Evolutionary conservation across 2,888 invertebrate species (phyloP).

Genomic region (Aethes cnicana): DNA sequence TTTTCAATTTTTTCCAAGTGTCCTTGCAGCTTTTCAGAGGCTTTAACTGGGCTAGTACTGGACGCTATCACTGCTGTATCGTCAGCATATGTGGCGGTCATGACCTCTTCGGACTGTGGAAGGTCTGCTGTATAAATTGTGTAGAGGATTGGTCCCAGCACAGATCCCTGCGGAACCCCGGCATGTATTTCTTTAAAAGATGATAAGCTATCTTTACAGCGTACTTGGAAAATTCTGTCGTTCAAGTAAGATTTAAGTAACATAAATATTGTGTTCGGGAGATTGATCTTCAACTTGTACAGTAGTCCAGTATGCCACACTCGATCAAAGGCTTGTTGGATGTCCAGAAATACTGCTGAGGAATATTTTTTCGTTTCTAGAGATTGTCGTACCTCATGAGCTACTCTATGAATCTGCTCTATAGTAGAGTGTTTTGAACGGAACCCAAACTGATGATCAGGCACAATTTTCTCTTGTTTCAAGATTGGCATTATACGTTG

Average conservation of each 20-base stretch:
- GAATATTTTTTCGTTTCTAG: slow-evolving; percentile 33
- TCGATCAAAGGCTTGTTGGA: no score
- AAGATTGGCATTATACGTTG: background rate
- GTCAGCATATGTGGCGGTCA: slow-evolving; percentile 32
- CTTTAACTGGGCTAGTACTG: slow-evolving; percentile 9
- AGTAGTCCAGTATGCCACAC: slow-evolving; percentile 14
- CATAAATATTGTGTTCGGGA: no score
- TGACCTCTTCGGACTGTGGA: background rate
- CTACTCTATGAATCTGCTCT: background rate
- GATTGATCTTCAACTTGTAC: background rate
- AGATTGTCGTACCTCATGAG: background rate
- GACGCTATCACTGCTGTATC: slow-evolving; percentile 27
- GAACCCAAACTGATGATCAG: background rate
- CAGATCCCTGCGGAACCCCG: slow-evolving; percentile 18
- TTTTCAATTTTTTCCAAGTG: slow-evolving; percentile 12
- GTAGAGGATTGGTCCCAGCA: slow-evolving; percentile 23
- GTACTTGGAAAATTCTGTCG: slow-evolving; percentile 10
- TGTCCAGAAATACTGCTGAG: slow-evolving; percentile 36
- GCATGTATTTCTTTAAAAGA: slow-evolving; percentile 4
- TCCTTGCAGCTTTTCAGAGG: slow-evolving; percentile 17
- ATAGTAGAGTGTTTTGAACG: background rate
- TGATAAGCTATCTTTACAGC: background rate
- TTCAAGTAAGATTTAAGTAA: slow-evolving; percentile 17
- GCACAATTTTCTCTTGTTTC: slow-evolving; percentile 31
- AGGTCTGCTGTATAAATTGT: slow-evolving; percentile 20